Evolutionary conservation across 2,113 vertebrate species (phyloP).

Genomic region (Cyprinus carpio): DNA sequence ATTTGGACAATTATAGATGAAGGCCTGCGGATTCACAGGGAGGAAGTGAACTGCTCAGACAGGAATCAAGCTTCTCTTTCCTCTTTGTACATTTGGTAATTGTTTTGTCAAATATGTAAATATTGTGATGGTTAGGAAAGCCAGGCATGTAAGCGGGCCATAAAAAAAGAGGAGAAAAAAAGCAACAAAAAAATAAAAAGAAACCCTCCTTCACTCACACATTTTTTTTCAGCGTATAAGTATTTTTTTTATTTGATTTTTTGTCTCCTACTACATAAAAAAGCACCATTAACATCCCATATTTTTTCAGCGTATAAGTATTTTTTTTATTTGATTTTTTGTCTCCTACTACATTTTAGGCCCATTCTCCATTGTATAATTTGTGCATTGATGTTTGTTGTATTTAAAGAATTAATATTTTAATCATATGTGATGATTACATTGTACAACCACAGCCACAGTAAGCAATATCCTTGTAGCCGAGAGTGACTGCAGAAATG

Average conservation of each 20-base stretch:
- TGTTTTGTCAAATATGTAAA: constrained; percentile 99
- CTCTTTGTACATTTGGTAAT: constrained; percentile 96
- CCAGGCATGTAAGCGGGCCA: constrained; percentile 89
- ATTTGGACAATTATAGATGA: constrained; percentile 55
- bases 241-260: constrained; percentile 71
- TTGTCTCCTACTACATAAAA: constrained; percentile 21
- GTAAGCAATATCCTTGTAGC: constrained; percentile 99
- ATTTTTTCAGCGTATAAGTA: constrained; percentile 93
- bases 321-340: constrained; percentile 68
- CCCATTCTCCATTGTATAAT: constrained; percentile 87
- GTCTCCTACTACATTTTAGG: constrained; percentile 66
- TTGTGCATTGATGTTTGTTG: constrained; percentile 97
- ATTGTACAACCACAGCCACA: constrained; percentile 92
- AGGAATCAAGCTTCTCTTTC: constrained; percentile 84
- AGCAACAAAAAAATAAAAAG: constrained; percentile 71
- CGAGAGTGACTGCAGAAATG: constrained; percentile 57
- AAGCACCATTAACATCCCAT: constrained; percentile 97
- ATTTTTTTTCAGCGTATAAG: constrained; percentile 95
- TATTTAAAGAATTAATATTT: constrained; percentile 87
- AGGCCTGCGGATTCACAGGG: constrained; percentile 60
- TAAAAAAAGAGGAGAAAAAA: constrained; percentile 69
- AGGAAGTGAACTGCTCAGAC: constrained; percentile 75
- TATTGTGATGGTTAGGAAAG: constrained; percentile 92
- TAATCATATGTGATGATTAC: constrained; percentile 87
- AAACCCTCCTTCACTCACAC: constrained; percentile 83